phyloP scores from a whole-genome alignment of 2,888 invertebrate species.

The Rhagonycha lutea region DNA sequence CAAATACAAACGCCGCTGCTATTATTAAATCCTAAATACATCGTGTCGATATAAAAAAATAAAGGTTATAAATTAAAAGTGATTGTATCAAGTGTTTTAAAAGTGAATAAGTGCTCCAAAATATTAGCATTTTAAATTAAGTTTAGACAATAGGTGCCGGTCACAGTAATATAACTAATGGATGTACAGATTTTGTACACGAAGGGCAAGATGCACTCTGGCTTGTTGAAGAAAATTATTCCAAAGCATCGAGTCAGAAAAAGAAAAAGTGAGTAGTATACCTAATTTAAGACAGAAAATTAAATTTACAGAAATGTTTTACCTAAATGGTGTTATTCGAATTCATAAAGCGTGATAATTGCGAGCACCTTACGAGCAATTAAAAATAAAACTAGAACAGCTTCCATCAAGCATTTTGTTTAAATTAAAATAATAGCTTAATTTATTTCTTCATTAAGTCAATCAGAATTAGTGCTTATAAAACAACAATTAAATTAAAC shows the following conservation, averaged over 20 bases:
- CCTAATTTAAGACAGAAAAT: background rate
- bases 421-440: background rate
- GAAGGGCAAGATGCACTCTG: conserved; percentile 53
- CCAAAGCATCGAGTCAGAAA: conserved; percentile 59
- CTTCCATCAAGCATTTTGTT: background rate
- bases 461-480: background rate
- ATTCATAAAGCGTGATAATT: background rate
- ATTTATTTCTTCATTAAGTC: background rate
- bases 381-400: background rate
- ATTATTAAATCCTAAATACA: background rate
- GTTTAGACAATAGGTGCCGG: conserved; percentile 62
- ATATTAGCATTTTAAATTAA: background rate
- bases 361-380: background rate
- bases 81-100: background rate
- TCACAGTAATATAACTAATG: conserved; percentile 54
- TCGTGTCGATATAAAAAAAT: background rate
- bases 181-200: conserved; percentile 39
- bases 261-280: conserved; percentile 59
- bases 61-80: background rate
- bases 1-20: background rate
- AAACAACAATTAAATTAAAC: background rate
- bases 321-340: background rate
- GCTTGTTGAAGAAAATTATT: conserved; percentile 55
- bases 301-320: background rate
- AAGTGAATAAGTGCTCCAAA: background rate